Percentiles rank a stretch among this genome's conserved stretches.
Conservation (phyloP, 1,140 invertebrate species). For the Drosophila rhopaloa region DNA sequence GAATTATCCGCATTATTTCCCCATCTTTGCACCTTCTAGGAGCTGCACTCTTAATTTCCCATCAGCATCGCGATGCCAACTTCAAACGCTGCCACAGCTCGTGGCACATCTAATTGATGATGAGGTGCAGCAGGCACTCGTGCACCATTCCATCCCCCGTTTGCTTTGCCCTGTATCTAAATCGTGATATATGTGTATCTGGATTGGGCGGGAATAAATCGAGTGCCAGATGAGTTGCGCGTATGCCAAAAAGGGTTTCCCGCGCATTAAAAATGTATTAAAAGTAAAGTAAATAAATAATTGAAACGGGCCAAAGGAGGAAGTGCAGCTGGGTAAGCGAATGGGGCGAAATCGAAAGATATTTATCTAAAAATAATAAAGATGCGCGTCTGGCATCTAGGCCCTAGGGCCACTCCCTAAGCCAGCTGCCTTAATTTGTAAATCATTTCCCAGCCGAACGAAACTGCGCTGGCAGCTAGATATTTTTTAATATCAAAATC, state of each 20-base stretch:
- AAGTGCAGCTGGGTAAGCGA: slow-evolving; percentile 28
- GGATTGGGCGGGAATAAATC: slow-evolving; percentile 59
- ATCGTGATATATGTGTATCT: slow-evolving; percentile 18
- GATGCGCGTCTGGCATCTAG: slow-evolving; percentile 53
- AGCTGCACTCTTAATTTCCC: slow-evolving; percentile 40
- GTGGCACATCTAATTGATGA: slow-evolving; percentile 68
- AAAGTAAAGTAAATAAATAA: slow-evolving; percentile 79
- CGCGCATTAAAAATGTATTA: slow-evolving; percentile 72
- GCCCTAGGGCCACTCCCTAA: slow-evolving; percentile 38
- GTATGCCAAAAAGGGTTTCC: slow-evolving; percentile 55
- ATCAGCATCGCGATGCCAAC: slow-evolving; percentile 40
- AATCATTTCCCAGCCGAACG: slow-evolving; percentile 60
- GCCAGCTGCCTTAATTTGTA: slow-evolving; percentile 77
- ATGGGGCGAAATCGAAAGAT: slow-evolving; percentile 68
- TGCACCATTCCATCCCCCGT: slow-evolving; percentile 12
- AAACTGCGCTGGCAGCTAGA: slow-evolving; percentile 10
- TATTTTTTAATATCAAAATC: slow-evolving; percentile 66
- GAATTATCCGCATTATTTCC: slow-evolving; percentile 49
- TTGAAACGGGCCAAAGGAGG: slow-evolving; percentile 42
- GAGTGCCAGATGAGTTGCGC: slow-evolving; percentile 52
- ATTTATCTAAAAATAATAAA: slow-evolving; percentile 82
- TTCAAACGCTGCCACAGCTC: slow-evolving; percentile 50
- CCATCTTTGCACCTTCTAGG: slow-evolving; percentile 45
- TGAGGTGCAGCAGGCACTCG: slow-evolving; percentile 41
- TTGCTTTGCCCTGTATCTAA: neutral